Base-by-base conservation (phyloP, 2,113 vertebrate genomes). In the Machaerirhynchus nigripectus region DNA sequence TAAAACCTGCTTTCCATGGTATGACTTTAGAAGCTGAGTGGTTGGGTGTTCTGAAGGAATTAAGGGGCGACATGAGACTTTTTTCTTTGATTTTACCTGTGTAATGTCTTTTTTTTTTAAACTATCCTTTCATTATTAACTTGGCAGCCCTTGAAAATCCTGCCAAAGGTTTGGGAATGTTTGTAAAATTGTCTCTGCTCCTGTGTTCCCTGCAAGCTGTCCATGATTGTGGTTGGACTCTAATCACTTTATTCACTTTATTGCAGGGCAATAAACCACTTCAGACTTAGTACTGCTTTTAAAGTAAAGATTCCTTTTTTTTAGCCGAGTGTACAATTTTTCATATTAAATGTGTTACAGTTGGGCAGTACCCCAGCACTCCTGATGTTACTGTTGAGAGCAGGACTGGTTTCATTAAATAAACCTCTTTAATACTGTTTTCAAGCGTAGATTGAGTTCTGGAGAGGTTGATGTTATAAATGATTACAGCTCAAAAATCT, bases 201-300 rank as follows among this genome's bases (percentile, higher is more conserved):
- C 4, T 23, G 52, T 56, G 40, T 65, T 78, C 60, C 53, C 33
- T 46, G 37, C 4, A 17, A 74, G n/a, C 56, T 49, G 56, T 37
- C 69, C 10, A 1, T 61, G 84, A 31, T 40, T 73, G 55, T 63
- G 46, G 28, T 84, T 82, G 76, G 84, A 88, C 80, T 87, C 46
- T 82, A 87, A 76, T 64, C 16, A 2, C 65, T 87, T 91, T 40
- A 80, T 65, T 70, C 13, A 2, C 74, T 87, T 91, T 63, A 84
- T 71, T 87, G 74, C 40, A 42, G 64, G 57, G 49, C 86, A 77
- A 11, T 89, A 86, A 96, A 91, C 17, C 57, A 27, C 31, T 84
- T 84, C 26, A 94, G 85, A 67, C 19, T 86, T 79, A 35, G 67
- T n/a, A 9, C 52, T 59, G 30, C 49, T 59, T 61, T 68, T n/a